Conservation (phyloP, 2,113 vertebrate genomes). For the Oreochromis spilurus region DNA sequence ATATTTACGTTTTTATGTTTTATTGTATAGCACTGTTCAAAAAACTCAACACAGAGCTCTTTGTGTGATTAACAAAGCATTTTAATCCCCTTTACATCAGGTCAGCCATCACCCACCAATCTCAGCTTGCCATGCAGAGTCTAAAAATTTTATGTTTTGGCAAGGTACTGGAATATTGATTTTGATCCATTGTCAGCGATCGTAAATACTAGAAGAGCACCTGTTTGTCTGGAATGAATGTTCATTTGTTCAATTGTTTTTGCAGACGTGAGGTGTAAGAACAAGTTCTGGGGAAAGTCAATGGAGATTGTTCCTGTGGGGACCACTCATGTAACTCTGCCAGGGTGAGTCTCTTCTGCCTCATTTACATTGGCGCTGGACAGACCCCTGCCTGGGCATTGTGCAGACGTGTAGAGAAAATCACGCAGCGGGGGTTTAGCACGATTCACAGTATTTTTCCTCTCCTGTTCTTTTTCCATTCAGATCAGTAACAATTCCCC, state of each 20-base stretch:
- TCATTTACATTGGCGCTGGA: neutral
- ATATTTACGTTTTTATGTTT: neutral
- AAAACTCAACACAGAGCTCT: neutral
- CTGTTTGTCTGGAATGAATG: neutral
- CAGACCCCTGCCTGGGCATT: neutral
- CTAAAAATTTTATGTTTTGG: slow-evolving; percentile 91
- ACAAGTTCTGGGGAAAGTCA: slow-evolving; percentile 99
- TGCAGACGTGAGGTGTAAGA: slow-evolving; percentile 95
- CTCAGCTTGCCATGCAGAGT: slow-evolving; percentile 94
- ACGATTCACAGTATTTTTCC: neutral
- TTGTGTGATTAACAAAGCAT: neutral
- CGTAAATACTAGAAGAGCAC: neutral
- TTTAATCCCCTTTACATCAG: slow-evolving; percentile 59
- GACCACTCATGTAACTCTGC: slow-evolving; percentile 86
- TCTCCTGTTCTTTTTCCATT: neutral
- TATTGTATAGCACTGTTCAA: neutral
- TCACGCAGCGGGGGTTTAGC: neutral
- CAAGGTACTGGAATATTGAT: slow-evolving; percentile 80
- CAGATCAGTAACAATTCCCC: neutral
- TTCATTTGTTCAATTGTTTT: neutral
- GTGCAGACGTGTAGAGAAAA: neutral
- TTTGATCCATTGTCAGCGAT: neutral
- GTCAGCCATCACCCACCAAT: slow-evolving; percentile 98
- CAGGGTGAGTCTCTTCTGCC: slow-evolving; percentile 75
- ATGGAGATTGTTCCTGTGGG: slow-evolving; percentile 98